Evolutionary conservation across 1,140 invertebrate genomes (phyloP).

Genomic region (Sycophila sp.): DNA sequence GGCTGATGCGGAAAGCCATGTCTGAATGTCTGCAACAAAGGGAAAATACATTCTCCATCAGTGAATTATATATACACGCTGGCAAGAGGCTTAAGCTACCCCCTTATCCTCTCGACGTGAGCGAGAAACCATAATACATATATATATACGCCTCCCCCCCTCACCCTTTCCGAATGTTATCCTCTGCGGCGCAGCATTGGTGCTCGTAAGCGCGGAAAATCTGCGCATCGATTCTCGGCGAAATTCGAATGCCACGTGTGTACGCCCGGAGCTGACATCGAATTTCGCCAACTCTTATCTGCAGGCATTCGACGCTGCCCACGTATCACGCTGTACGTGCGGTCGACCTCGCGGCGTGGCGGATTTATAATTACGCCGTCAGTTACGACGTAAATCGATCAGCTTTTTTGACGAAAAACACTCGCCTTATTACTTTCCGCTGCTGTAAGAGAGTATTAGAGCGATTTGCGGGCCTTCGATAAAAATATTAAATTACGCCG

Average conservation of each 20-base stretch:
- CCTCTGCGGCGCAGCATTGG: not conserved
- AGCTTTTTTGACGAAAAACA: too few species aligned
- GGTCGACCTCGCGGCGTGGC: too few species aligned
- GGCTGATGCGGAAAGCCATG: slow-evolving; percentile 99
- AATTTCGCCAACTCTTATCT: not conserved
- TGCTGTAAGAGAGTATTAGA: too few species aligned
- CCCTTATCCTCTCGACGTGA: too few species aligned
- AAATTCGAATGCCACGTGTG: not conserved
- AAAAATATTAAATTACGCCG: too few species aligned
- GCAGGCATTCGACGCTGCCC: not conserved
- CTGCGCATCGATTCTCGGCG: not conserved
- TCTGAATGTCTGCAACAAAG: slow-evolving; percentile 89
- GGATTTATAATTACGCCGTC: too few species aligned
- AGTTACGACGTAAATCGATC: too few species aligned
- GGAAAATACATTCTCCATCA: slow-evolving; percentile 33
- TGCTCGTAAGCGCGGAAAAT: not conserved
- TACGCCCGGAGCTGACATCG: not conserved
- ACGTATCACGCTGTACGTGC: not conserved
- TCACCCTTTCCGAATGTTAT: not conserved
- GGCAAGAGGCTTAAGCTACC: too few species aligned
- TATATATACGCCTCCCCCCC: not conserved
- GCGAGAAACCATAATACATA: not conserved
- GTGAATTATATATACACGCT: not conserved
- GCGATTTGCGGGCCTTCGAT: too few species aligned
- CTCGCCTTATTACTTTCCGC: too few species aligned